Evolutionary conservation across 92 coral and sea anemone genomes (phyloP).

Genomic region (Paragorgia papillata): DNA sequence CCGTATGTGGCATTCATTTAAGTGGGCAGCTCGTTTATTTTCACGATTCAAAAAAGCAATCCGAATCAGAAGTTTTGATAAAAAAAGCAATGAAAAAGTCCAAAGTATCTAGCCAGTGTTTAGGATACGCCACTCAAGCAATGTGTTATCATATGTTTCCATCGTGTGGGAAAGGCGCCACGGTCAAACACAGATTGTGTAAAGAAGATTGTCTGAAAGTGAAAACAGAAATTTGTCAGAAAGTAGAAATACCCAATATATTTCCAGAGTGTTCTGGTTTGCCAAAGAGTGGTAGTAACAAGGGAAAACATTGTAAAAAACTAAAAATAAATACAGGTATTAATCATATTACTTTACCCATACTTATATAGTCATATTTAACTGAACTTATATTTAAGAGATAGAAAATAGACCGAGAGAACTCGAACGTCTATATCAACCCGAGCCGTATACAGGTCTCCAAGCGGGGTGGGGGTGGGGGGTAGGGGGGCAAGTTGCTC

Average conservation of each 20-base stretch:
- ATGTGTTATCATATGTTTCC: conserved; percentile 84
- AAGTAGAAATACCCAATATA: conserved; percentile 55
- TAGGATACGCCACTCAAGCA: conserved; percentile 73
- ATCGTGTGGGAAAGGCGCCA: conserved; percentile 50
- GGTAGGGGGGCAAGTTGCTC: too few species aligned
- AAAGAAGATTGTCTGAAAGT: conserved; percentile 80
- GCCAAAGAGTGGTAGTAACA: conserved; percentile 36
- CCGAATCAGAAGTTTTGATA: not conserved
- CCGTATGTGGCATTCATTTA: conserved; percentile 24
- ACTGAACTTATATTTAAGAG: too few species aligned
- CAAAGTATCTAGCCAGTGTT: conserved; percentile 41
- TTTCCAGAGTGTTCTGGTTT: conserved; percentile 76
- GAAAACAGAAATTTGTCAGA: conserved; percentile 64
- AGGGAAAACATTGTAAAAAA: conserved; percentile 27
- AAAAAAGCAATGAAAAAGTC: not conserved
- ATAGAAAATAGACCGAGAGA: too few species aligned
- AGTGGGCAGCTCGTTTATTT: conserved; percentile 1
- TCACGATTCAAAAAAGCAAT: conserved; percentile 3
- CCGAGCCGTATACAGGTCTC: too few species aligned
- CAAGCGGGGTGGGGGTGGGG: too few species aligned
- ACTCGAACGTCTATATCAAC: too few species aligned
- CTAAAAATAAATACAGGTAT: not conserved
- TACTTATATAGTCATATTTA: too few species aligned
- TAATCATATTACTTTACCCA: too few species aligned
- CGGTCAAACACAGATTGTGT: conserved; percentile 78